phyloP scores from a whole-genome alignment of 1,140 invertebrate species.

The Helicorthomorpha holstii region DNA sequence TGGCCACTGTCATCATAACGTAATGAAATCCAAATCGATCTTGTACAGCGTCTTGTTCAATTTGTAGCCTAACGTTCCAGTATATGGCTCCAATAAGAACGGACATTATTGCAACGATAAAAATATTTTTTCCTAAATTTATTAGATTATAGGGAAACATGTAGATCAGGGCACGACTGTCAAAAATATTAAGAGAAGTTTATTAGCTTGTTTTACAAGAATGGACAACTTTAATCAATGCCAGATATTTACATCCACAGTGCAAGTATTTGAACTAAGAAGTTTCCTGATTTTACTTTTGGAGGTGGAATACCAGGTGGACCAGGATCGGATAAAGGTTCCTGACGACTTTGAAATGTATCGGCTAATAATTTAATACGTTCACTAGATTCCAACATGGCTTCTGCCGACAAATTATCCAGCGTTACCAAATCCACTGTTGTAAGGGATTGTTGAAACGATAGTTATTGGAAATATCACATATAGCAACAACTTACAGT shows the following conservation, averaged over 20 bases:
- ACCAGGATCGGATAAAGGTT: slow-evolving; percentile 52
- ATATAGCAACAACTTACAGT: slow-evolving; percentile 37
- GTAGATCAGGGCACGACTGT: slow-evolving; percentile 49
- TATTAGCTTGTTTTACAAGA: background rate
- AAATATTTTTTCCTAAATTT: slow-evolving; percentile 51
- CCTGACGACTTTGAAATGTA: slow-evolving; percentile 46
- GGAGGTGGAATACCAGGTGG: slow-evolving; percentile 54
- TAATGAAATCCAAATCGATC: slow-evolving; percentile 65
- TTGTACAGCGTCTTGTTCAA: slow-evolving; percentile 24
- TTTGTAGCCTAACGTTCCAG: slow-evolving; percentile 53
- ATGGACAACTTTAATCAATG: background rate
- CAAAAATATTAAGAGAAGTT: slow-evolving; percentile 15
- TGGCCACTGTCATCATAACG: slow-evolving; percentile 50
- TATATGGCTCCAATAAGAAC: slow-evolving; percentile 70
- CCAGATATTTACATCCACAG: slow-evolving; percentile 43
- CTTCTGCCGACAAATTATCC: slow-evolving; percentile 79
- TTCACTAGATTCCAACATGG: slow-evolving; percentile 82
- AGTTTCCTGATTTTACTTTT: slow-evolving; percentile 36
- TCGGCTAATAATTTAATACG: slow-evolving; percentile 77
- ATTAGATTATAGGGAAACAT: slow-evolving; percentile 72
- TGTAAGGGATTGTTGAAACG: background rate
- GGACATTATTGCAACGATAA: slow-evolving; percentile 59
- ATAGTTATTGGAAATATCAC: background rate
- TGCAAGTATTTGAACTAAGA: slow-evolving; percentile 44
- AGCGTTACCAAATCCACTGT: slow-evolving; percentile 81